Conservation (phyloP, 2,888 invertebrate genomes). For the Cephalotes varians region DNA sequence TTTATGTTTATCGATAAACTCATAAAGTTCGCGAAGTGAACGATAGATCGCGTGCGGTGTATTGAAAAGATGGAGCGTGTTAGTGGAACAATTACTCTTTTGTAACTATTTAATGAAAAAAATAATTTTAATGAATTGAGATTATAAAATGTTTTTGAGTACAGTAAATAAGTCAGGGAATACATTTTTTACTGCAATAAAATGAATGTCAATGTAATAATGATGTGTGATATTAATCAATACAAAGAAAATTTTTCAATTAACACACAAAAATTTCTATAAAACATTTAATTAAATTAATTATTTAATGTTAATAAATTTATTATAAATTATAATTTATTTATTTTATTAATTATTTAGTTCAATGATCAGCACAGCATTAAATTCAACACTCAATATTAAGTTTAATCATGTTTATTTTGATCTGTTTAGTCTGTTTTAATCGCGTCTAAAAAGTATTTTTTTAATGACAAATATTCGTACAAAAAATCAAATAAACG, state of each 20-base stretch:
- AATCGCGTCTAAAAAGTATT: too few species aligned
- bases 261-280: background rate
- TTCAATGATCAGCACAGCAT: background rate
- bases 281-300: background rate
- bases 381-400: background rate
- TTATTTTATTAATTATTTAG: background rate
- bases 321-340: background rate
- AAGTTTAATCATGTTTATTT: background rate
- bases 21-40: background rate
- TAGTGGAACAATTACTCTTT: background rate
- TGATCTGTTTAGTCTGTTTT: too few species aligned
- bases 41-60: slow-evolving; percentile 25
- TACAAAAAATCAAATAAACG: too few species aligned
- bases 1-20: background rate
- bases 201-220: background rate
- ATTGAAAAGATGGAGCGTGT: background rate
- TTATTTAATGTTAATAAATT: background rate
- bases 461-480: too few species aligned
- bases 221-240: background rate
- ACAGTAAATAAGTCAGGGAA: background rate
- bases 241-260: background rate
- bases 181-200: background rate
- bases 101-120: background rate
- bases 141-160: background rate
- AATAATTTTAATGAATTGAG: background rate